A percentile compares a stretch with the other conserved stretches of the same genome.
Evolutionary conservation across 2,797 vertebrate genomes (phyloP).

Genomic region (Propithecus deckenii): DNA sequence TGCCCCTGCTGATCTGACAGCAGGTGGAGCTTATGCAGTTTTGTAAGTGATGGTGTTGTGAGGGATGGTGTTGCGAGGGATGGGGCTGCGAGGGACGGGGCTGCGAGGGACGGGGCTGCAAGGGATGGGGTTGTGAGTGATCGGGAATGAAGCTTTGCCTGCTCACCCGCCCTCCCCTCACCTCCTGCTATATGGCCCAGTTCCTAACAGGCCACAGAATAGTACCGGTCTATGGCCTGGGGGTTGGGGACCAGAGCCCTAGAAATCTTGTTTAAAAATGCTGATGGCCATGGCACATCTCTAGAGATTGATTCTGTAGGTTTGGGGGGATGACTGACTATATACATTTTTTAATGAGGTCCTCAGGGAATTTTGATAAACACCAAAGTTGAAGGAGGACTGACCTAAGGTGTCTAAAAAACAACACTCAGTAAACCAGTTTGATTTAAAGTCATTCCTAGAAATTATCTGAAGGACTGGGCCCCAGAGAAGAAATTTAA

Average conservation of each 20-base stretch:
- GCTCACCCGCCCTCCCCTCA: too few relatives aligned
- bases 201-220: too few relatives aligned
- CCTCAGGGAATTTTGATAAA: background rate
- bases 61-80: too few relatives aligned
- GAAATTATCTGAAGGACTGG: background rate
- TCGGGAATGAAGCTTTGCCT: too few relatives aligned
- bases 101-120: too few relatives aligned
- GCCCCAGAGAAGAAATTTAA: background rate
- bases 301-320: background rate
- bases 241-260: background rate
- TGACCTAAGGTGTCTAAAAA: background rate
- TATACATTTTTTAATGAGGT: background rate
- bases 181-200: too few relatives aligned
- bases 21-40: too few relatives aligned
- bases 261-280: background rate
- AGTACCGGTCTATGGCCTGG: too few relatives aligned
- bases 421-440: background rate
- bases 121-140: too few relatives aligned
- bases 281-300: background rate
- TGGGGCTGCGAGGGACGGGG: too few relatives aligned
- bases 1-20: too few relatives aligned
- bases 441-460: background rate
- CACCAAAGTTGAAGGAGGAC: background rate
- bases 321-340: background rate
- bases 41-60: too few relatives aligned